These are phyloP conservation scores for Lasioglossum pauxillum DNA, from an alignment of 2,888 invertebrate species.

Conservation along the genomic window DNA sequence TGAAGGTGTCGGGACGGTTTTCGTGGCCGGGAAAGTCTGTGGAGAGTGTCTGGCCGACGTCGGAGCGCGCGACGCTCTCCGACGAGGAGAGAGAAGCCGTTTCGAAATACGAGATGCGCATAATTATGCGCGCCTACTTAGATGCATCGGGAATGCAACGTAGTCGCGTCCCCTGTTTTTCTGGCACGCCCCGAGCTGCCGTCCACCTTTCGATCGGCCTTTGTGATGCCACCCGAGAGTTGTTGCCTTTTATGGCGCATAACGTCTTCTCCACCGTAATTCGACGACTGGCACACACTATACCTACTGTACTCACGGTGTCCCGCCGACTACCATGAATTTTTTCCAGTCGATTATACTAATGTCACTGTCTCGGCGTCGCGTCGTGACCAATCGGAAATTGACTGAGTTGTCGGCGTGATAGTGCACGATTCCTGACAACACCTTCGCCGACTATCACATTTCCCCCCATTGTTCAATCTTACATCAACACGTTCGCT, in stretches of 20 bases:
- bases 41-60: constrained; percentile 20
- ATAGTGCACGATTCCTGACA: constrained; percentile 27
- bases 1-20: neutral
- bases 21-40: constrained; percentile 58
- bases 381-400: constrained; percentile 16
- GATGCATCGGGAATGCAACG: constrained; percentile 72
- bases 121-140: constrained; percentile 75
- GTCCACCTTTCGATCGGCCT: constrained; percentile 59
- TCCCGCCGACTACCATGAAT: constrained; percentile 3
- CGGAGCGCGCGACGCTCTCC: neutral
- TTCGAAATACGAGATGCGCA: constrained; percentile 74
- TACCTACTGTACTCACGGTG: neutral
- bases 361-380: neutral
- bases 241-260: constrained; percentile 46
- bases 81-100: constrained; percentile 40
- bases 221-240: constrained; percentile 44
- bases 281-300: neutral
- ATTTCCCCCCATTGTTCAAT: neutral
- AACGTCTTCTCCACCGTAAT: constrained; percentile 12
- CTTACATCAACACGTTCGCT: too few relatives aligned
- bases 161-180: constrained; percentile 62
- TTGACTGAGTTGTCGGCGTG: constrained; percentile 57
- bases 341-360: neutral
- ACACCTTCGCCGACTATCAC: neutral
- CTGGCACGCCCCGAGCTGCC: constrained; percentile 65